Conservation (phyloP, 2,888 invertebrate species). For the Kuschelorhynchus macadamiae region DNA sequence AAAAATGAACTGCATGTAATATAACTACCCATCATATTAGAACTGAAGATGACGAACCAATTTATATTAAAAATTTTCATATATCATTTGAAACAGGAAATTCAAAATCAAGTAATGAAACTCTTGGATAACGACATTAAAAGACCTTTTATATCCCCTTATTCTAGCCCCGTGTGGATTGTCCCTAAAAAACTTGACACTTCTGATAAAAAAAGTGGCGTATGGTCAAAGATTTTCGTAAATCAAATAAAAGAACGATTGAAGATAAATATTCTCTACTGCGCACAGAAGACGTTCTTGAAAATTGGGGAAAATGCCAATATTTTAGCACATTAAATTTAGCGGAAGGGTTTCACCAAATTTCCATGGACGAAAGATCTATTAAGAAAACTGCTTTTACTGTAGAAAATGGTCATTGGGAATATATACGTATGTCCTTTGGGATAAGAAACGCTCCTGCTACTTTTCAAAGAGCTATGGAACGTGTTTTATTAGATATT, state of each 20-base stretch:
- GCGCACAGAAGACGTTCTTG: slow-evolving; percentile 12
- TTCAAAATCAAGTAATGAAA: neutral
- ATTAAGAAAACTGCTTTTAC: slow-evolving; percentile 50
- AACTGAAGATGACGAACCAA: too few species aligned
- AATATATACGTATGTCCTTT: slow-evolving; percentile 51
- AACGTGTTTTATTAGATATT: slow-evolving; percentile 31
- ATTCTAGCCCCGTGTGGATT: slow-evolving; percentile 46
- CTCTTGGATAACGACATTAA: slow-evolving; percentile 48
- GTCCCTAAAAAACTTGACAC: neutral
- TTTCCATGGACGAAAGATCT: slow-evolving; percentile 41
- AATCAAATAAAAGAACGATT: slow-evolving; percentile 50
- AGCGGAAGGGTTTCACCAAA: slow-evolving; percentile 50
- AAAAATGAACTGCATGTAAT: too few species aligned
- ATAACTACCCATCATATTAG: too few species aligned
- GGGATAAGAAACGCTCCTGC: slow-evolving; percentile 51
- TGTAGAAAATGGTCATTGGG: slow-evolving; percentile 46
- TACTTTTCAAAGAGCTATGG: slow-evolving; percentile 51
- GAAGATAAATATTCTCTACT: slow-evolving; percentile 54
- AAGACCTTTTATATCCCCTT: slow-evolving; percentile 41
- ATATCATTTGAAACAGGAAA: neutral
- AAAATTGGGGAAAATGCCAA: slow-evolving; percentile 45
- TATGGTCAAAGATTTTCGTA: slow-evolving; percentile 7
- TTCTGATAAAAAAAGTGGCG: neutral
- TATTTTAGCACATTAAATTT: slow-evolving; percentile 51
- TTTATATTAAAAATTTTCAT: too few species aligned